These are phyloP conservation scores for Cnemophilus loriae DNA, from an alignment of 2,113 vertebrate genomes.

Conservation along the genomic window DNA sequence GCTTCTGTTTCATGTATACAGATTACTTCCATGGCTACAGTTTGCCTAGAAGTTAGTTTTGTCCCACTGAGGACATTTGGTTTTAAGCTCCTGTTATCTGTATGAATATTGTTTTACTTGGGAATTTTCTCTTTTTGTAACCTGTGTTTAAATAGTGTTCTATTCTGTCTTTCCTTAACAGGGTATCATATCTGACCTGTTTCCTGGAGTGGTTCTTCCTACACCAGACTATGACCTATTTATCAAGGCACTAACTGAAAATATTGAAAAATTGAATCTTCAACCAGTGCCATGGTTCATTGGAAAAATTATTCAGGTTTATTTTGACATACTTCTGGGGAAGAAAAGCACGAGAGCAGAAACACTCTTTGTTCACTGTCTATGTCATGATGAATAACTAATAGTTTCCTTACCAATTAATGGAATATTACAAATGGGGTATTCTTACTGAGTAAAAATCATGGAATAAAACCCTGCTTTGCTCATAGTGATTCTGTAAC, in stretches of 20 bases:
- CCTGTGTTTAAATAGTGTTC: neutral
- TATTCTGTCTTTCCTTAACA: slow-evolving; percentile 52
- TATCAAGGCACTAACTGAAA: slow-evolving; percentile 78
- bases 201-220: slow-evolving; percentile 88
- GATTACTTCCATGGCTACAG: neutral
- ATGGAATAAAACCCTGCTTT: neutral
- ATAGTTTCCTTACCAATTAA: neutral
- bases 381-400: neutral
- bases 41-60: neutral
- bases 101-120: neutral
- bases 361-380: neutral
- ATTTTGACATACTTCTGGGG: neutral
- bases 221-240: slow-evolving; percentile 86
- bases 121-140: neutral
- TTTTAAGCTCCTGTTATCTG: neutral
- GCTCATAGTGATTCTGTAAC: neutral
- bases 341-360: neutral
- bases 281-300: slow-evolving; percentile 92
- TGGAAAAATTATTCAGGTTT: slow-evolving; percentile 92
- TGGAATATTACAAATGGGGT: neutral
- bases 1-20: neutral
- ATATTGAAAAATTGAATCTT: slow-evolving; percentile 81
- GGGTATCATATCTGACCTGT: slow-evolving; percentile 94
- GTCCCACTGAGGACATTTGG: neutral
- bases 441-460: neutral